Evolutionary conservation across 2,888 invertebrate genomes (phyloP), one percentile per base, ranked within the genome.

Genomic region (Strigamia crassipes): DNA sequence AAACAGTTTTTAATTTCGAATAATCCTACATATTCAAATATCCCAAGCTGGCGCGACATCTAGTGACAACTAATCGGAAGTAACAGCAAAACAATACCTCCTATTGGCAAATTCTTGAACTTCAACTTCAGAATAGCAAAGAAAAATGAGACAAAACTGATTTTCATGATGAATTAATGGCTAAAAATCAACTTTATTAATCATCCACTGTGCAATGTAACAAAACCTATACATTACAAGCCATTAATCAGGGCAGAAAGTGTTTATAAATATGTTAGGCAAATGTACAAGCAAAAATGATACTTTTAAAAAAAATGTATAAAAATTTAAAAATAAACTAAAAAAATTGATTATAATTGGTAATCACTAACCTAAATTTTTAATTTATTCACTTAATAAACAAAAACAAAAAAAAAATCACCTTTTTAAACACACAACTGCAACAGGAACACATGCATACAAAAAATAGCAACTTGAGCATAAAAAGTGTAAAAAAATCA

Each of bases 391-490:
- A 46, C 5, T n/a, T 46, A 46, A 46, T 2, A 46, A 46, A 15
- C 1, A 46, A 15, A 18, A 6, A 1, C 1, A 51, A 51, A 10
- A 51, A 51, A 51, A 51, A 18, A 15, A 51, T 38, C 38, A 15
- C 61, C 61, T 1, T 61, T 15, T 61, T 15, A 15, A 61, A 61
- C 61, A 61, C 61, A 23, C 61, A 61, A 61, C 61, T 61, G 61
- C 23, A 61, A 61, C 21, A 61, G 61, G 61, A 61, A 61, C 61
- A 61, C 61, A 61, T 61, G 61, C 61, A 61, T 61, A 61, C 61
- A 61, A 0, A 23, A 18, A 61, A 23, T 61, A 61, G 61, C 61
- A 23, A 61, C 8, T 61, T 61, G 61, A 61, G 61, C 61, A 61
- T 23, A 21, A 61, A 61, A 61, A 61, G 18, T 61, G 9, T 51